Evolutionary conservation across 2,113 vertebrate genomes (phyloP).

Genomic region (Cisticola juncidis): DNA sequence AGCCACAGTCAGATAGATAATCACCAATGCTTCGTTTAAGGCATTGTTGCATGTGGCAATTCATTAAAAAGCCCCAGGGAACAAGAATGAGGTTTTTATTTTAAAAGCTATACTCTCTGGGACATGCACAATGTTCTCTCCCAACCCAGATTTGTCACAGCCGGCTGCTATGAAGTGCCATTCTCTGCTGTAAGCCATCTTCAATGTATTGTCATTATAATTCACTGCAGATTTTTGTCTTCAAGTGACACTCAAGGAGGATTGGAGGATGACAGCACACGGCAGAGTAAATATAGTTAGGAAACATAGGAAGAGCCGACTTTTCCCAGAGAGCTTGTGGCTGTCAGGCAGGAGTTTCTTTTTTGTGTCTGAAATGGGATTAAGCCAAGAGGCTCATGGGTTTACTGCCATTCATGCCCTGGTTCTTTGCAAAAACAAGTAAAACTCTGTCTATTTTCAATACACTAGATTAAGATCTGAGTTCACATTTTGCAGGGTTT

Average conservation of each 20-base stretch:
- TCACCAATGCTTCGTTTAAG: not conserved
- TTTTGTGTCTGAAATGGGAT: conserved; percentile 15
- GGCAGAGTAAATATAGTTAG: conserved; percentile 14
- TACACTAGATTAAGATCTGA: not conserved
- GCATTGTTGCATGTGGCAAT: conserved; percentile 1
- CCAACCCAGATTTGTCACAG: conserved; percentile 42
- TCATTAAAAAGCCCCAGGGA: conserved; percentile 27
- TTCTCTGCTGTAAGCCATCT: conserved; percentile 24
- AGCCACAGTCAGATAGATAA: not conserved
- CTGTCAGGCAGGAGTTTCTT: conserved; percentile 16
- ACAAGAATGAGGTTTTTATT: conserved; percentile 32
- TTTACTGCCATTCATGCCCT: not conserved
- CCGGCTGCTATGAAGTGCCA: not conserved
- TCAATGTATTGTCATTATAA: conserved; percentile 32
- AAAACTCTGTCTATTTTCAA: not conserved
- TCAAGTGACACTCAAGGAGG: not conserved
- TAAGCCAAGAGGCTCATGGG: not conserved
- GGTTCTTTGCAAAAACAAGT: not conserved
- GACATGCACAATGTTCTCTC: conserved; percentile 22
- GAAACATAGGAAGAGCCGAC: not conserved
- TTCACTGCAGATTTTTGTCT: conserved; percentile 13
- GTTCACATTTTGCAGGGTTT: not conserved
- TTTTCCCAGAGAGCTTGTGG: not conserved
- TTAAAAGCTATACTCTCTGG: conserved; percentile 38
- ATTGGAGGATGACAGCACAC: conserved; percentile 30